Evolutionary conservation across 1,140 invertebrate species (phyloP), one percentile per base, ranked within the genome.

Genomic region (Amyelois transitella): DNA sequence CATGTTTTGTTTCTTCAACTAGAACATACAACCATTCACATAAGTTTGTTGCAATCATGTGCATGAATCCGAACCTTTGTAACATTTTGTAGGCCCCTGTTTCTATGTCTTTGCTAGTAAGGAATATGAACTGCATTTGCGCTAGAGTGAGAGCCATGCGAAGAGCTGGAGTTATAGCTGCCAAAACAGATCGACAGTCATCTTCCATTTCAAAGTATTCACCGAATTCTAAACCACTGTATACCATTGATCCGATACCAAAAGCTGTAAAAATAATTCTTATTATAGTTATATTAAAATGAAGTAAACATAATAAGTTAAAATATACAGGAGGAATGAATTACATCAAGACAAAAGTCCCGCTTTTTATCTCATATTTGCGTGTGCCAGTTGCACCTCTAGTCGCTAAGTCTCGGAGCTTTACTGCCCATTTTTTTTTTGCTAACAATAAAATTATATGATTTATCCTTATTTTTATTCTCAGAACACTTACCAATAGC

Each of bases 21-120:
- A 95, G 84, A n/a, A 95, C 94, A 72, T 94, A 93, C 0, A 95
- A 70, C 94, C 94, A 96, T 66, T 95, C 93, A 79, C 94, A 95
- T 3, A 95, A 78, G 83, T 96, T 95, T 3, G 94, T 94, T 2
- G 94, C 94, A 44, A 95, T 92, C 92, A 95, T 93, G 72, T 96
- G 94, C 94, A 96, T 95, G 49, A 95, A 88, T 28, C 94, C 94
- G 66, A 96, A 94, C 71, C 94, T 90, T 21, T 93, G 92, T 21
- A 94, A 87, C 12, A 92, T 88, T 58, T 91, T 91, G 70, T 93
- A 90, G 48, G 89, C 89, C 19, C 90, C 90, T 14, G 91, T 79
- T 60, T 91, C 90, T 61, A 94, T 90, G 75, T 94, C 91, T 63
- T 88, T 92, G 56, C 91, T 92, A 62, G 92, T 93, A n/a, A 93